A percentile compares a stretch with the other conserved stretches of the same genome.
Conservation (phyloP, 2,888 invertebrate species). For the Cerastoderma edule region DNA sequence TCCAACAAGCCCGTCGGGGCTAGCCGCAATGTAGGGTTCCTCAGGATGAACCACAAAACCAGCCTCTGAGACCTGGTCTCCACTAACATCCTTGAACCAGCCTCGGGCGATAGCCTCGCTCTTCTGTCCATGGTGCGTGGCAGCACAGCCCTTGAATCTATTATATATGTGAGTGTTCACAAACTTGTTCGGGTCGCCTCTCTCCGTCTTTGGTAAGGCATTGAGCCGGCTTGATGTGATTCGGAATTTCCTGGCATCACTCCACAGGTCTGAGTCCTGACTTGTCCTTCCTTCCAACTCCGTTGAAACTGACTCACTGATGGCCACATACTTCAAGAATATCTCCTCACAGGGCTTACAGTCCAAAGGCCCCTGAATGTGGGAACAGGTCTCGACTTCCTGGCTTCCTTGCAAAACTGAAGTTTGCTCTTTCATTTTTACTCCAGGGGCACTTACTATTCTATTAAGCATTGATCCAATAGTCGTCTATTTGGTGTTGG, state of each 20-base stretch:
- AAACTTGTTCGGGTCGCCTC: slow-evolving; percentile 32
- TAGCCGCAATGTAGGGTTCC: slow-evolving; percentile 35
- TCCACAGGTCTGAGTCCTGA: slow-evolving; percentile 29
- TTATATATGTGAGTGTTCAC: slow-evolving; percentile 27
- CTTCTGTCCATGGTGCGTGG: slow-evolving; percentile 30
- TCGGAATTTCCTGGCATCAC: slow-evolving; percentile 29
- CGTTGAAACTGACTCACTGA: background rate
- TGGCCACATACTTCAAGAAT: slow-evolving; percentile 20
- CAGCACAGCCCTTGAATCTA: slow-evolving; percentile 31
- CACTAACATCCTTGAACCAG: slow-evolving; percentile 21
- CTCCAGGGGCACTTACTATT: slow-evolving; percentile 28
- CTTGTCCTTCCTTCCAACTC: slow-evolving; percentile 2
- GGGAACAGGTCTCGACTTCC: background rate
- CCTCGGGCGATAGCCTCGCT: slow-evolving; percentile 29
- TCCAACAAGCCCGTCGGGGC: slow-evolving; percentile 35
- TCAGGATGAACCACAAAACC: slow-evolving; percentile 16
- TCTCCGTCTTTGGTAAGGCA: slow-evolving; percentile 29
- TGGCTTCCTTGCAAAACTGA: slow-evolving; percentile 13
- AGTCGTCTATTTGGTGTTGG: slow-evolving; percentile 6
- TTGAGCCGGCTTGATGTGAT: slow-evolving; percentile 28
- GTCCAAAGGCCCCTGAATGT: background rate
- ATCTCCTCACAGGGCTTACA: slow-evolving; percentile 22
- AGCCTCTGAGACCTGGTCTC: background rate
- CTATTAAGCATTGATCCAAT: slow-evolving; percentile 32
- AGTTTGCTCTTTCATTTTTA: background rate